phyloP scores from a whole-genome alignment of 2,113 vertebrate genomes.

The Marcusenius ussheri region DNA sequence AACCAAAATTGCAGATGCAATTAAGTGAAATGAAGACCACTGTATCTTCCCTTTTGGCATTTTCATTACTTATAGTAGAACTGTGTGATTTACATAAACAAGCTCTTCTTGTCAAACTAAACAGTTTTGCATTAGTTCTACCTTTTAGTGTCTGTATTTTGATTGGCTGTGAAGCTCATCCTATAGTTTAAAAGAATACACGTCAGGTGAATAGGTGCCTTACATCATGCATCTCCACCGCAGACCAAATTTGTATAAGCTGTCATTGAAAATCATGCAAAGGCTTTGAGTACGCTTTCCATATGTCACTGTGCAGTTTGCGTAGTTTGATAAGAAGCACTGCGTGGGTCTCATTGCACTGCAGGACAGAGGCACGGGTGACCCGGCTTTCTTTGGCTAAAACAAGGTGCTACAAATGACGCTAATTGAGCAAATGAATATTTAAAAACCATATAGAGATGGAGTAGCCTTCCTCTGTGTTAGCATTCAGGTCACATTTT shows the following conservation, averaged over 20 bases:
- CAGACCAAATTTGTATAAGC: not conserved
- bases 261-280: not conserved
- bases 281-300: not conserved
- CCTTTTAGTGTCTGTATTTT: not conserved
- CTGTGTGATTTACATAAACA: not conserved
- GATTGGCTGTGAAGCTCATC: not conserved
- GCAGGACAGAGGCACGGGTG: not conserved
- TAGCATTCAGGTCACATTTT: not conserved
- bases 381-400: not conserved
- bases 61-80: not conserved
- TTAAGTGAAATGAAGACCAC: not conserved
- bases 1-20: not conserved
- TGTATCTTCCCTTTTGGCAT: not conserved
- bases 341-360: not conserved
- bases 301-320: not conserved
- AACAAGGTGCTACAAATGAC: not conserved
- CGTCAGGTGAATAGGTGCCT: not conserved
- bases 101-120: not conserved
- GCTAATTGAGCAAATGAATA: not conserved
- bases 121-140: not conserved
- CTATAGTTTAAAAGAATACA: not conserved
- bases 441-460: not conserved
- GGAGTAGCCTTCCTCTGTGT: not conserved
- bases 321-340: not conserved
- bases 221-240: not conserved